Base-by-base conservation (phyloP, 2,888 invertebrate genomes). In the Microctonus hyperodae region DNA sequence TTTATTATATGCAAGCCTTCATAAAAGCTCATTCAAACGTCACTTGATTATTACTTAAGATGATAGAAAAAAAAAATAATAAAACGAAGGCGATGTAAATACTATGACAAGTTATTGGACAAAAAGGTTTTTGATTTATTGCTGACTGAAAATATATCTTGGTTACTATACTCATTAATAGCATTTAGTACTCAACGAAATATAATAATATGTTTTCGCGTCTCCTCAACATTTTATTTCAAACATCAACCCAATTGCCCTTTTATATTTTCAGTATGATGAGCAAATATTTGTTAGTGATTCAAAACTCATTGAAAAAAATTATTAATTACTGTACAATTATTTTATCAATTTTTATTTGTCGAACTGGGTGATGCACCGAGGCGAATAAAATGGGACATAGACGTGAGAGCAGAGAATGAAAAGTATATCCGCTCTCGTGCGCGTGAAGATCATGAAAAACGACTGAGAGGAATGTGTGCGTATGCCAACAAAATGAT, bases 331-430 rank as follows among this genome's bases (percentile, higher is more conserved):
- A 16, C 4, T 16, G 23, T 56, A 1, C 48, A 23, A 48, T 44
- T 28, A 33, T 20, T 25, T 53, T 31, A 16, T 59, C 25, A 20
- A 50, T 50, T 50, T 59, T 65, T 11, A 61, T 53, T 51, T 22
- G 40, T 31, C 10, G 13, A 55, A n/a, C 16, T 50, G 28, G 23
- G 50, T 25, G 53, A 56, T 56, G 35, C 67, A 64, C 35, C 64
- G 44, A 58, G 33, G 55, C 67, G 64, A 44, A 16, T 40, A 48
- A 68, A 64, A 64, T 64, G 48, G 67, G 33, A 31, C 64, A 64
- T 23, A 51, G 44, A 55, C 48, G 60, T 55, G 64, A 63, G 57
- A 63, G 44, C 56, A 20, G 20, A 48, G 55, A 57, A 62, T 57
- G 51, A 67, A 67, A 67, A 58, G 59, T 55, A 48, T 63, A 33